Evolutionary conservation across 2,888 invertebrate species (phyloP), one percentile per base, ranked within the genome.

Genomic region (Polylopha cassiicola): DNA sequence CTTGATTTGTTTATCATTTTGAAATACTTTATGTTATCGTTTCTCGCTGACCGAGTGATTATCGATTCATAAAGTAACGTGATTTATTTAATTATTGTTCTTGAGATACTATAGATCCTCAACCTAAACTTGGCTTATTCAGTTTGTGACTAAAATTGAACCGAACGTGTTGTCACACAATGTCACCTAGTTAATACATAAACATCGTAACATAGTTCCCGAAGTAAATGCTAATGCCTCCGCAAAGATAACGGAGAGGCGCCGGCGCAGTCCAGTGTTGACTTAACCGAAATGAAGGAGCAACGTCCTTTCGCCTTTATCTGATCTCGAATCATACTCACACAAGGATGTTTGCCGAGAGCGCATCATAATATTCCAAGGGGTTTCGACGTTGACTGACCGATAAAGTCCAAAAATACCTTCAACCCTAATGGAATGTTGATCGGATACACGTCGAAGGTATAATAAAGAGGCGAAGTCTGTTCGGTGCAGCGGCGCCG

Each of bases 221-320:
- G 21, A 33, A 34, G 8, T 16, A 20, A 16, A 15, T 21, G 10
- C 31, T 21, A 26, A 38, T 5, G 33, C 31, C n/a, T 16, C 14
- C 16, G 18, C 15, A 11, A 27, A 39, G 20, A 16, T 23, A 21
- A n/a, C 29, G 28, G 29, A 2, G 24, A 23, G 18, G 30, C 16
- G 30, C 18, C 28, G 17, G 16, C 36, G 39, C 48, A 51, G 44
- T 47, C 21, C 20, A 36, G 17, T 73, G 68, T 80, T 76, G 64
- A 68, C 60, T 51, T 78, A 62, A 73, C 78, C 78, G 71, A 73
- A 73, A 61, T 67, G 51, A 53, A 63, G 62, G 73, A 69, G 64
- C 73, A 75, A 69, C 54, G 74, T 66, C 70, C 65, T 65, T 53
- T 51, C 46, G 47, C 22, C 14, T 18, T 16, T 39, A 39, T 39